Conservation (phyloP, 2,113 vertebrate species). For the Channa maculata region DNA sequence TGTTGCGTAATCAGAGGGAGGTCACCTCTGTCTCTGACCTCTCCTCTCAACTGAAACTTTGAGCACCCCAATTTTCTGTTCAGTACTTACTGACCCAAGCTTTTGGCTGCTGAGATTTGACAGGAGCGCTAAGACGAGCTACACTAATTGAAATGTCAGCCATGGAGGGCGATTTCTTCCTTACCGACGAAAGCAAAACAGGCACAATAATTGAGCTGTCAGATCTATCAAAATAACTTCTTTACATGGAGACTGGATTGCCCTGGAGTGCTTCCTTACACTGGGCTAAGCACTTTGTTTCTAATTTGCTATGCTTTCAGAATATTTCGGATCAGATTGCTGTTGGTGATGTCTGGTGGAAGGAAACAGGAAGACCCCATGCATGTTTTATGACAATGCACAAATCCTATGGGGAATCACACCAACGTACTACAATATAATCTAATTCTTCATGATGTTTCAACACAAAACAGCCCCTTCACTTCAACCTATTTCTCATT, state of each 20-base stretch:
- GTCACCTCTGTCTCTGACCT: conserved; percentile 24
- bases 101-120: conserved; percentile 43
- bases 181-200: conserved; percentile 63
- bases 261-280: conserved; percentile 61
- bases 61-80: conserved; percentile 52
- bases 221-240: conserved; percentile 69
- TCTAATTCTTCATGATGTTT: conserved; percentile 4
- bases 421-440: conserved; percentile 2
- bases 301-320: conserved; percentile 55
- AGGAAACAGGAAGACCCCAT: conserved; percentile 51
- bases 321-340: conserved; percentile 49
- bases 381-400: conserved; percentile 59
- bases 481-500: conserved; percentile 23
- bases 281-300: conserved; percentile 64
- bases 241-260: conserved; percentile 31
- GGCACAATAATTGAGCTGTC: conserved; percentile 77
- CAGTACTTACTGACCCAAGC: conserved; percentile 37
- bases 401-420: conserved; percentile 44
- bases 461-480: conserved; percentile 4
- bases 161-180: conserved; percentile 55
- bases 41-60: conserved; percentile 12
- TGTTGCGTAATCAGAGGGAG: conserved; percentile 39
- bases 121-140: conserved; percentile 49
- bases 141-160: conserved; percentile 78
- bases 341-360: conserved; percentile 35